phyloP scores from a whole-genome alignment of 2,888 invertebrate species.

The Lampropteryx suffumata region DNA sequence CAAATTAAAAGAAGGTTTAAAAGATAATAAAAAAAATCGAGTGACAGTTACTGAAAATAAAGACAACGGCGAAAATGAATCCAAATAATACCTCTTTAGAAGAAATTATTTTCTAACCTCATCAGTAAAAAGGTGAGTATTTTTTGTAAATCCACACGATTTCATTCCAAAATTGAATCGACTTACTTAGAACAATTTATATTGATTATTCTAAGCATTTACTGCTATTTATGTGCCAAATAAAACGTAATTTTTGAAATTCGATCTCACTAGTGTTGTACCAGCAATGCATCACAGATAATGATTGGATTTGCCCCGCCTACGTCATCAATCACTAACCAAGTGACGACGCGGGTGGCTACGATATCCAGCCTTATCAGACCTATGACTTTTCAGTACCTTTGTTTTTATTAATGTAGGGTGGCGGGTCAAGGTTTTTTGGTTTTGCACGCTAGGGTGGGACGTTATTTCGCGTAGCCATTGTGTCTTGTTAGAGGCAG shows the following conservation, averaged over 20 bases:
- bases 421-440: constrained; percentile 44
- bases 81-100: too few relatives aligned
- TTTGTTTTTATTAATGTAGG: constrained; percentile 25
- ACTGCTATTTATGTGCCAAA: neutral
- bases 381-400: constrained; percentile 45
- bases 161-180: too few relatives aligned
- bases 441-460: constrained; percentile 58
- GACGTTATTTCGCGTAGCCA: constrained; percentile 64
- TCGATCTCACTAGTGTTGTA: constrained; percentile 70
- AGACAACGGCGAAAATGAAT: neutral
- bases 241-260: constrained; percentile 54
- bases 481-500: constrained; percentile 78
- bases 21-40: neutral
- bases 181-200: neutral
- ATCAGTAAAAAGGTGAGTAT: too few relatives aligned
- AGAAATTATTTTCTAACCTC: too few relatives aligned
- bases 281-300: constrained; percentile 80
- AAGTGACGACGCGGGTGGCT: constrained; percentile 66
- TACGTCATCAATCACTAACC: constrained; percentile 79
- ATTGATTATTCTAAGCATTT: neutral
- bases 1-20: constrained; percentile 1
- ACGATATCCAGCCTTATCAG: constrained; percentile 47
- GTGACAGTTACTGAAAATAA: neutral
- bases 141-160: too few relatives aligned
- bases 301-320: constrained; percentile 82